A percentile compares a stretch with the other conserved stretches of the same genome.
phyloP scores from a whole-genome alignment of 1,140 invertebrate species.

The Zeugodacus cucurbitae region DNA sequence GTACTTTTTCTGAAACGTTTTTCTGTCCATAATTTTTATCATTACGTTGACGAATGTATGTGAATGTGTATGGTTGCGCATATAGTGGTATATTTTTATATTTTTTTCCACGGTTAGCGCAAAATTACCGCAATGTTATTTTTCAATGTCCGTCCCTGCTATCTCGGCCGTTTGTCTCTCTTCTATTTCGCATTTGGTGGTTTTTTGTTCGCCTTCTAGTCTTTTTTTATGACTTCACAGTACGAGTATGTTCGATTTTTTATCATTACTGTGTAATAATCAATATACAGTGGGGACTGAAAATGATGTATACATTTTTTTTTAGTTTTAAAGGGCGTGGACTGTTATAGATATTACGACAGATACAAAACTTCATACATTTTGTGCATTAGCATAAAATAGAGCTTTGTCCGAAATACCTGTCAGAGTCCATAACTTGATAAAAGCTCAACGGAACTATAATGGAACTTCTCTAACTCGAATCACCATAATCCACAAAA shows the following conservation, averaged over 20 bases:
- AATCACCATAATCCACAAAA: too few relatives aligned
- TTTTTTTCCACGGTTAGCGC: not conserved
- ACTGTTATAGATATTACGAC: not conserved
- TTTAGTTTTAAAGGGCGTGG: not conserved
- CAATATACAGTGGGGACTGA: not conserved
- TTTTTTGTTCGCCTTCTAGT: not conserved
- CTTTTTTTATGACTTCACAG: not conserved
- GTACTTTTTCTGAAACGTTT: conserved; percentile 34
- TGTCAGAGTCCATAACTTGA: too few relatives aligned
- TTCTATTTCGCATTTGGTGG: not conserved
- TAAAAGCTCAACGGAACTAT: too few relatives aligned
- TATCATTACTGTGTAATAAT: not conserved
- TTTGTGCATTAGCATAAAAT: too few relatives aligned
- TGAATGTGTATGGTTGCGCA: not conserved
- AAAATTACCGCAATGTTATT: conserved; percentile 37
- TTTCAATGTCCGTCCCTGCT: not conserved
- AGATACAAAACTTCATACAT: too few relatives aligned
- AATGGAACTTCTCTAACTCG: too few relatives aligned
- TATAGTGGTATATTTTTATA: not conserved
- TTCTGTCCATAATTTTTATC: conserved; percentile 29
- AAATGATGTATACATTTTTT: not conserved
- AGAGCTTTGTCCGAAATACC: too few relatives aligned
- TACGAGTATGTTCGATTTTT: not conserved
- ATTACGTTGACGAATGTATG: not conserved
- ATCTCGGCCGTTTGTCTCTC: not conserved